A percentile compares a stretch with the other conserved stretches of the same genome.
phyloP scores from a whole-genome alignment of 2,113 vertebrate genomes.

The Perca schrenkii region DNA sequence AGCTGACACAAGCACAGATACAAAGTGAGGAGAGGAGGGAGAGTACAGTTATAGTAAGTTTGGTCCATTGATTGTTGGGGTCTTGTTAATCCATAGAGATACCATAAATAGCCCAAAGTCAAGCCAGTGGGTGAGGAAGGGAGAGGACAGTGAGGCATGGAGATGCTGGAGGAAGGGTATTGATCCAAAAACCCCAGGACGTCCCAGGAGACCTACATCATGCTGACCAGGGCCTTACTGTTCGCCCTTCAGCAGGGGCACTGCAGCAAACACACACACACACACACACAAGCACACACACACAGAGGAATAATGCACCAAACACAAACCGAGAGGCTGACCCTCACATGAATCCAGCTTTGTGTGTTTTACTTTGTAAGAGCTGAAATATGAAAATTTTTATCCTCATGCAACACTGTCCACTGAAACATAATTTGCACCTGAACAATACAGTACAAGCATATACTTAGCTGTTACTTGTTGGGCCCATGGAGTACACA shows the following conservation, averaged over 20 bases:
- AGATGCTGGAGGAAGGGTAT: constrained; percentile 68
- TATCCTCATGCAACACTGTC: not conserved
- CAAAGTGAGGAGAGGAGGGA: constrained; percentile 39
- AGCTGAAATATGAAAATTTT: not conserved
- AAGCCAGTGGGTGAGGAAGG: constrained; percentile 56
- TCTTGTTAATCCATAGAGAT: constrained; percentile 72
- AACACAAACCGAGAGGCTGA: constrained; percentile 47
- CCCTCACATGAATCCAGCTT: constrained; percentile 15
- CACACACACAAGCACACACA: constrained; percentile 17
- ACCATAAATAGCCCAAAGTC: constrained; percentile 81
- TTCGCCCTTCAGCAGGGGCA: constrained; percentile 78
- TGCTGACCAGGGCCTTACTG: constrained; percentile 77
- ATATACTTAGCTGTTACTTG: not conserved
- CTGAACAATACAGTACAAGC: not conserved
- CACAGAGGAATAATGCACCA: constrained; percentile 59
- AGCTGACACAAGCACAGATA: constrained; percentile 69
- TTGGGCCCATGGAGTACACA: not conserved
- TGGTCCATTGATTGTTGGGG: constrained; percentile 73
- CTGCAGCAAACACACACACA: constrained; percentile 73
- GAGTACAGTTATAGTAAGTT: constrained; percentile 60
- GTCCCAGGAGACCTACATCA: constrained; percentile 70
- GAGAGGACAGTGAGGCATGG: constrained; percentile 55
- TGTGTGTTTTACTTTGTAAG: not conserved
- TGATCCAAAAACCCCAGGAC: constrained; percentile 68
- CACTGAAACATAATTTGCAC: not conserved